Evolutionary conservation across 2,113 vertebrate species (phyloP).

Genomic region (Pseudorasbora parva): DNA sequence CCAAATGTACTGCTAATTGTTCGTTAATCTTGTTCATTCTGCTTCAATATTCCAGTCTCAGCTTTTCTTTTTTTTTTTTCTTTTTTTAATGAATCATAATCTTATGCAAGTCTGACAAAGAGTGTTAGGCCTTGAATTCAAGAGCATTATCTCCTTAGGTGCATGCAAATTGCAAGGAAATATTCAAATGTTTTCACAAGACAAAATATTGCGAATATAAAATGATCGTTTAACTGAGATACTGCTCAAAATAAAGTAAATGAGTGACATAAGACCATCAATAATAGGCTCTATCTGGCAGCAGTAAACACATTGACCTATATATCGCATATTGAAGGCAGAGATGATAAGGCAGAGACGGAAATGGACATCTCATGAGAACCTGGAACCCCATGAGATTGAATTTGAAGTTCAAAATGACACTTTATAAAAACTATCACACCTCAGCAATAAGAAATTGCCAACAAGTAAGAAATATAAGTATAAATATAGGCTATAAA

Average conservation of each 20-base stretch:
- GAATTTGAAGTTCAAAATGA: slow-evolving; percentile 45
- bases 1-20: slow-evolving; percentile 12
- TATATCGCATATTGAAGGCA: slow-evolving; percentile 35
- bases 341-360: slow-evolving; percentile 34
- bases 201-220: not conserved
- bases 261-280: slow-evolving; percentile 31
- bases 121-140: not conserved
- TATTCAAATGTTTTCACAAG: not conserved
- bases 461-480: too few relatives aligned
- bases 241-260: slow-evolving; percentile 21
- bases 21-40: slow-evolving; percentile 21
- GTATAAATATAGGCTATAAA: too few relatives aligned
- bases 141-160: slow-evolving; percentile 5
- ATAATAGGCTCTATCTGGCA: slow-evolving; percentile 30
- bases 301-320: slow-evolving; percentile 40
- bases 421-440: slow-evolving; percentile 37
- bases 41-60: slow-evolving; percentile 8
- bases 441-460: slow-evolving; percentile 9
- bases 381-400: slow-evolving; percentile 35
- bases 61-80: not conserved
- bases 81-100: slow-evolving; percentile 16
- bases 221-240: not conserved
- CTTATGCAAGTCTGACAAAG: not conserved
- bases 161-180: not conserved
- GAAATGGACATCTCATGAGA: slow-evolving; percentile 34